These are phyloP conservation scores for Neotragus pygmaeus DNA, from an alignment of 2,113 vertebrate species.

Conservation along the genomic window DNA sequence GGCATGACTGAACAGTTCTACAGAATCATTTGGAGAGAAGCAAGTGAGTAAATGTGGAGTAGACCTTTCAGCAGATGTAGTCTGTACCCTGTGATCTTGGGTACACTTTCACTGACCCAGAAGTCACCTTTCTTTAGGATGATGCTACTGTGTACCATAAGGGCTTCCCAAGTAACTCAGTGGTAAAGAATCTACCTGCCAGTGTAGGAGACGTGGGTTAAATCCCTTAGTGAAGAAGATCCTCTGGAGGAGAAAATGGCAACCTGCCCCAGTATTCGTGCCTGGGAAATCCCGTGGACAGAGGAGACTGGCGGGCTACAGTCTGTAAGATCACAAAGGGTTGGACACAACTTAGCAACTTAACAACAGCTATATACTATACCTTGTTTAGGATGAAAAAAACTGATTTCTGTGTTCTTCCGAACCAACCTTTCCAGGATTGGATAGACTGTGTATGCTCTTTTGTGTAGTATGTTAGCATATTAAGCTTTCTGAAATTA, in stretches of 20 bases:
- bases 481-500: not conserved
- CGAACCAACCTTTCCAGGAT: not conserved
- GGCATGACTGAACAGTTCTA: not conserved
- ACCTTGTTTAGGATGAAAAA: not conserved
- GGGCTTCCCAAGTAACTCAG: not conserved
- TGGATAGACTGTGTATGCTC: not conserved
- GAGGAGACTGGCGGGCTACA: not conserved
- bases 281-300: not conserved
- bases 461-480: not conserved
- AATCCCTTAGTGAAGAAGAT: not conserved
- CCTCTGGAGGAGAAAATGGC: not conserved
- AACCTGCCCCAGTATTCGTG: not conserved
- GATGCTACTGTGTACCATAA: not conserved
- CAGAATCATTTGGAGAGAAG: not conserved
- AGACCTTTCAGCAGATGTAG: not conserved
- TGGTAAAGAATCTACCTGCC: not conserved
- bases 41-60: not conserved
- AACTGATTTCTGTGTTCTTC: not conserved
- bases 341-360: fast-evolving
- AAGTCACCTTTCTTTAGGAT: not conserved
- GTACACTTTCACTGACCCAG: not conserved
- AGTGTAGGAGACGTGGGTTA: not conserved
- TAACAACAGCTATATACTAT: not conserved
- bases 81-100: not conserved
- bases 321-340: not conserved